Evolutionary conservation across 2,888 invertebrate species (phyloP), one percentile per base, ranked within the genome.

Genomic region (Leucoma salicis): DNA sequence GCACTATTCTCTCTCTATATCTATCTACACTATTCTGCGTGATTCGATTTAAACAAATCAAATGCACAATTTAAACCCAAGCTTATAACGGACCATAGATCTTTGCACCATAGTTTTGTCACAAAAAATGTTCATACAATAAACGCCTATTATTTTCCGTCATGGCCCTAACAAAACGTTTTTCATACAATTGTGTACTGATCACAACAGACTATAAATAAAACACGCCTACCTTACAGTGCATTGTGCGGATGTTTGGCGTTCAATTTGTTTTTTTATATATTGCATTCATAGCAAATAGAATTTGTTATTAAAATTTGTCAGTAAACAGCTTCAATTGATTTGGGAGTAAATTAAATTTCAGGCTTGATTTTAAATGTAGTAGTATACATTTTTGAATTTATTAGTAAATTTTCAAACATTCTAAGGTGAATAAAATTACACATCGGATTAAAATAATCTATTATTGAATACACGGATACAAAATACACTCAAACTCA

Each of bases 151-250:
- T 67, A 70, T 70, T 70, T 69, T 53, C 63, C 53, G 64, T 70
- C 70, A 64, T 52, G 49, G 55, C 57, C 46, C 47, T 47, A 54
- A 69, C 68, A 70, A 70, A 67, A 61, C 44, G 25, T 66, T 66
- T 67, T 66, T 64, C 57, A 53, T 53, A 51, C 71, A 63, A 78
- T 77, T 77, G 76, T 79, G 67, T 69, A 74, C 68, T 70, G 70
- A 81, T 82, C 82, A 83, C 69, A 83, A 81, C 80, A 78, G 65
- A 66, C 70, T 66, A 80, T 82, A 83, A 83, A 85, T 82, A 80
- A 76, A 72, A 71, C 75, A 81, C 84, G 81, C 85, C 84, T 63
- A 76, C 65, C 78, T 77, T 70, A 43, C 42, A 52, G 33, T 35
- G 46, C 27, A 52, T 54, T 61, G 56, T 54, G 29, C 37, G 45